These are phyloP conservation scores for Noctilio leporinus DNA, from an alignment of 2,113 vertebrate genomes.

Conservation along the genomic window DNA sequence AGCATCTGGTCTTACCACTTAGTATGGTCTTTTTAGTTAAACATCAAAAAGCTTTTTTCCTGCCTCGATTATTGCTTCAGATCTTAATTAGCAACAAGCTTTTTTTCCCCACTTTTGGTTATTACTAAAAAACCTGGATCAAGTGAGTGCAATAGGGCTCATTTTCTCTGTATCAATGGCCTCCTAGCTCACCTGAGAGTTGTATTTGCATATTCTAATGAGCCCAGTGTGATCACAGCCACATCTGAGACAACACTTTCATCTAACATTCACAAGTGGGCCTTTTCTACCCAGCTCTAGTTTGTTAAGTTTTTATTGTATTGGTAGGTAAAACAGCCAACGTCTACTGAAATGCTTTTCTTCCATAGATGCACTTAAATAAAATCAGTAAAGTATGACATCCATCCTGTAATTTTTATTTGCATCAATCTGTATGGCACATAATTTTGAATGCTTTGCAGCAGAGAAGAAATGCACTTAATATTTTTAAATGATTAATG, in stretches of 20 bases:
- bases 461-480: neutral
- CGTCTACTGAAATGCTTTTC: neutral
- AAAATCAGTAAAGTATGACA: slow-evolving; percentile 1
- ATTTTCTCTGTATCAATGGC: neutral
- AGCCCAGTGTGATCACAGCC: slow-evolving; percentile 37
- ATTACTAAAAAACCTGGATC: slow-evolving; percentile 58
- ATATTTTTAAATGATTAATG: neutral
- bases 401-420: neutral
- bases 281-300: slow-evolving; percentile 4
- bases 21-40: slow-evolving; percentile 5
- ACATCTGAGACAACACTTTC: slow-evolving; percentile 34
- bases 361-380: neutral
- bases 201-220: slow-evolving; percentile 54
- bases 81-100: slow-evolving; percentile 66
- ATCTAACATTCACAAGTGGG: neutral
- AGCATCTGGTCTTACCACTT: slow-evolving; percentile 45
- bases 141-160: neutral
- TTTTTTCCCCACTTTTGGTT: slow-evolving; percentile 39
- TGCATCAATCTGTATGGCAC: neutral
- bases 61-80: slow-evolving; percentile 50
- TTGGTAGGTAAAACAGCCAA: slow-evolving; percentile 43
- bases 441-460: neutral
- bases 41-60: slow-evolving; percentile 47
- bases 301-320: slow-evolving; percentile 22
- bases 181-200: slow-evolving; percentile 49